Evolutionary conservation across 2,113 vertebrate genomes (phyloP), one percentile per base, ranked within the genome.

Genomic region (Corydoras sp.): DNA sequence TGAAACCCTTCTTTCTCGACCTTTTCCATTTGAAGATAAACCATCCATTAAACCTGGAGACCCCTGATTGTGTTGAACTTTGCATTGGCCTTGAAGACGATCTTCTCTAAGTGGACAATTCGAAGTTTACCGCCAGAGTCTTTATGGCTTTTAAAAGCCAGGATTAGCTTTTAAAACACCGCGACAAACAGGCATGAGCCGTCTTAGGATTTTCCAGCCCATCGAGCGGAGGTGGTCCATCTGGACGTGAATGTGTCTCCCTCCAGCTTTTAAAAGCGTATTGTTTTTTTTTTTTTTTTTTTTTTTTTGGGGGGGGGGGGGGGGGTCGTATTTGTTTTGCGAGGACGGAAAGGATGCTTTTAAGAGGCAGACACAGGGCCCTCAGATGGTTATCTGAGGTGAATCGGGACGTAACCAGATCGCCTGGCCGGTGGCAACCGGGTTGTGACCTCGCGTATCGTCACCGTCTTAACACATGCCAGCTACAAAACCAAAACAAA

Each of bases 391-490:
- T 75, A 76, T 80, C 75, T 75, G 43, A 61, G 71, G 58, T 30
- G 24, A 68, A 31, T 48, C 48, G 59, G 31, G 58, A 49, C 10
- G 79, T 80, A 80, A 80, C 66, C 31, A 73, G 70, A 80, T 75
- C 58, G 63, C 53, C 35, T 71, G 70, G 61, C 69, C 50, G 65
- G 65, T 63, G 68, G 65, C 69, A 67, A 71, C 61, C 58, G 77
- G 78, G 75, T 77, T 72, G 72, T 71, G 72, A 65, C 78, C 72
- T 58, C 72, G 69, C 68, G 56, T 56, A 74, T 68, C 75, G 69
- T 80, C 64, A 77, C 72, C 70, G 60, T 75, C 60, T 80, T 69
- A 77, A 76, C 76, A 80, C 76, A 80, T 75, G 76, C 76, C 70
- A 77, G 70, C 30, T 58, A 63, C 62, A 71, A 54, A 75, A 70